These are phyloP conservation scores for Agriopis leucophaearia DNA, from an alignment of 2,888 invertebrate species.

Conservation along the genomic window DNA sequence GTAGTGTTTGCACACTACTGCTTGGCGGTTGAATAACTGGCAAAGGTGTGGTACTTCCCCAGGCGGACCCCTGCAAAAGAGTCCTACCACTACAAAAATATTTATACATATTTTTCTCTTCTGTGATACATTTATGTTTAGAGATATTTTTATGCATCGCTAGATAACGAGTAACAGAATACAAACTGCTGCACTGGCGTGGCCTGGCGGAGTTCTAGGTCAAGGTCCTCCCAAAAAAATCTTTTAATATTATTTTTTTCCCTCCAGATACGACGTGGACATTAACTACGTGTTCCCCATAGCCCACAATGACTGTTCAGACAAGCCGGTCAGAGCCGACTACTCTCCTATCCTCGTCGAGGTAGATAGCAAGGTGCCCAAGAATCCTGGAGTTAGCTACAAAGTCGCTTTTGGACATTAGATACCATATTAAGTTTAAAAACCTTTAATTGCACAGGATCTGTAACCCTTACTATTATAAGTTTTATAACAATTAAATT, in stretches of 20 bases:
- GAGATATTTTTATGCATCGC: no score
- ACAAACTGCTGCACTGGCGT: no score
- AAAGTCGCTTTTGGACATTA: conserved; percentile 61
- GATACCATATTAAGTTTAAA: background rate
- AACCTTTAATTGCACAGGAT: background rate
- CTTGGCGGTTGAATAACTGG: no score
- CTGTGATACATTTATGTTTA: no score
- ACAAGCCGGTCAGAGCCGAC: conserved; percentile 70
- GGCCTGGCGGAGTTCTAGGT: no score
- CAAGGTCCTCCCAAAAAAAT: no score
- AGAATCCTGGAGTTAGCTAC: conserved; percentile 70
- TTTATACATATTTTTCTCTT: no score
- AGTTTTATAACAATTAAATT: background rate
- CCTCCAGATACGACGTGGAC: conserved; percentile 91
- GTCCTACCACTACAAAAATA: no score
- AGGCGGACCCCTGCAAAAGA: no score
- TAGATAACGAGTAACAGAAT: no score
- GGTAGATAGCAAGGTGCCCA: conserved; percentile 69
- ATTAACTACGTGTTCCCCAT: conserved; percentile 94
- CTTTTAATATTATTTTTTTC: background rate
- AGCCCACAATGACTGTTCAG: conserved; percentile 89
- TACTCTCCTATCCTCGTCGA: conserved; percentile 72
- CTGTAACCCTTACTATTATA: background rate
- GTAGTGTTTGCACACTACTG: no score
- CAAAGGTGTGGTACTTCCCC: no score